Evolutionary conservation across 2,113 vertebrate species (phyloP).

Genomic region (Melanotaenia duboulayi): DNA sequence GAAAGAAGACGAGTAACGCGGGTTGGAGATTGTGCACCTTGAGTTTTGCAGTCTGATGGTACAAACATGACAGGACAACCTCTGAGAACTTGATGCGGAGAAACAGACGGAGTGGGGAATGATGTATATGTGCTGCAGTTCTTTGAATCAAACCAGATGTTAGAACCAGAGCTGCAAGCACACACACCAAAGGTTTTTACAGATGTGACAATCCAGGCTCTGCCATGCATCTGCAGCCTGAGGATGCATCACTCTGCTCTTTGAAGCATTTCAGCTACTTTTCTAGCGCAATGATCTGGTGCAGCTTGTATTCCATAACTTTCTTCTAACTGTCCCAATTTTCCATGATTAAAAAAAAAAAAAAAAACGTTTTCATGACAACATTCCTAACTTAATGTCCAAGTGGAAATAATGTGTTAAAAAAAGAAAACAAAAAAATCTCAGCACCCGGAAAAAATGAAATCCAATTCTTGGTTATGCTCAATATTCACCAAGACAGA

Average conservation of each 20-base stretch:
- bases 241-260: constrained; percentile 12
- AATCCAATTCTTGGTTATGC: constrained; percentile 51
- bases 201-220: constrained; percentile 30
- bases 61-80: constrained; percentile 34
- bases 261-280: neutral
- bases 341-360: neutral
- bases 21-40: neutral
- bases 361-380: neutral
- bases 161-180: constrained; percentile 37
- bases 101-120: constrained; percentile 1
- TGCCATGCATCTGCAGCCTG: constrained; percentile 4
- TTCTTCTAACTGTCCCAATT: neutral
- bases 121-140: constrained; percentile 37
- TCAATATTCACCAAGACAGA: constrained; percentile 26
- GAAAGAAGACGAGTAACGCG: neutral
- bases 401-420: neutral
- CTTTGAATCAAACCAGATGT: constrained; percentile 43
- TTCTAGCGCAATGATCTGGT: neutral
- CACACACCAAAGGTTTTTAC: constrained; percentile 13
- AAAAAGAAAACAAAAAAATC: neutral
- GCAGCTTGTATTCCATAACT: neutral
- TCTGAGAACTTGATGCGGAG: constrained; percentile 19
- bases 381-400: neutral
- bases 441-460: constrained; percentile 20
- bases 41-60: constrained; percentile 17